phyloP scores from a whole-genome alignment of 1,140 invertebrate genomes.

The Pentalonia nigronervosa region DNA sequence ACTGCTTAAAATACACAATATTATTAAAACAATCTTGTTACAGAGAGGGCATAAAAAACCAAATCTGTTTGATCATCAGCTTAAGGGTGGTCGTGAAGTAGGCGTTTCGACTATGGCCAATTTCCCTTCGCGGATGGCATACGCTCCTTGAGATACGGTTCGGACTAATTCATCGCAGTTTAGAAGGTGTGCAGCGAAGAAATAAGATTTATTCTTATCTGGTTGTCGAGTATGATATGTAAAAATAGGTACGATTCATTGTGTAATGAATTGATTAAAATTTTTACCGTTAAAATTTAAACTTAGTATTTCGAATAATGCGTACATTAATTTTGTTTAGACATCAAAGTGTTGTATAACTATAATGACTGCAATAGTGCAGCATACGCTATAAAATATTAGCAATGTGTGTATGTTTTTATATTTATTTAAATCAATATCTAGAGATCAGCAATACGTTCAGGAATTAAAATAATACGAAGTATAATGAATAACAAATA shows the following conservation, averaged over 20 bases:
- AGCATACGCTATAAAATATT: neutral
- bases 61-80: neutral
- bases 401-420: neutral
- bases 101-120: neutral
- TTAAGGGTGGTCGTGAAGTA: neutral
- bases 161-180: neutral
- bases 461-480: too few relatives aligned
- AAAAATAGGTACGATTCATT: neutral
- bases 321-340: too few relatives aligned
- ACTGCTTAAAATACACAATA: neutral
- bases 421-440: too few relatives aligned
- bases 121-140: neutral
- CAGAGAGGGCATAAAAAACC: neutral
- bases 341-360: neutral
- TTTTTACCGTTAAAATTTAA: neutral
- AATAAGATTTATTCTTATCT: neutral
- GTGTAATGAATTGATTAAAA: neutral
- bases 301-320: neutral
- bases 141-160: neutral
- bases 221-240: neutral
- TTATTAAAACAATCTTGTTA: slow-evolving; percentile 9
- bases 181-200: neutral
- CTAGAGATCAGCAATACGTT: too few relatives aligned
- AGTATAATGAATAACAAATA: too few relatives aligned
- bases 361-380: neutral